A percentile compares a stretch with the other conserved stretches of the same genome.
These are phyloP conservation scores for Psittacara wagleri DNA, from an alignment of 2,113 vertebrate genomes.

Conservation along the genomic window DNA sequence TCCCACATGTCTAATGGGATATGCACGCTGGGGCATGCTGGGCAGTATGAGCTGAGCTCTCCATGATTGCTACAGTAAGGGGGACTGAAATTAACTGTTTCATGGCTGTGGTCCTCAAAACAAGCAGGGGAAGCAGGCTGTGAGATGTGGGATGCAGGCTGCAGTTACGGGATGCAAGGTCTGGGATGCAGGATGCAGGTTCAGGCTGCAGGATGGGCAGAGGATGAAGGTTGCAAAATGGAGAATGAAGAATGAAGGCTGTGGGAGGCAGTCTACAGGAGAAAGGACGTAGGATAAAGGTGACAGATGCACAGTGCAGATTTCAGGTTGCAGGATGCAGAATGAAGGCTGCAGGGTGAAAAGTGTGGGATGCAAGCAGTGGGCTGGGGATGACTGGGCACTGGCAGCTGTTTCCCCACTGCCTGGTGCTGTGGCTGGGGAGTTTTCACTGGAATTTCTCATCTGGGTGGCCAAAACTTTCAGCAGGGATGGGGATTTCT, in stretches of 20 bases:
- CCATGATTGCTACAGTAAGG: background rate
- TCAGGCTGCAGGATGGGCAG: background rate
- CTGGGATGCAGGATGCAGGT: background rate
- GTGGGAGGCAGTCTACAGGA: background rate
- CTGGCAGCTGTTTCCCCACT: background rate
- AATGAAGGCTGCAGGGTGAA: background rate
- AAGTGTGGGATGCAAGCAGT: fast-evolving
- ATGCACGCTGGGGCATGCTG: background rate
- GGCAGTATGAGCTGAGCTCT: background rate
- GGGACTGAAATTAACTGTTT: background rate
- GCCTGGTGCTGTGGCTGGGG: background rate
- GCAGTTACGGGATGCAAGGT: background rate
- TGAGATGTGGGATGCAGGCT: background rate
- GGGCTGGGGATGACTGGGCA: background rate
- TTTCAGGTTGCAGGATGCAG: too few relatives aligned
- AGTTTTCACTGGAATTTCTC: slow-evolving; percentile 17
- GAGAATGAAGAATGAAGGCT: background rate
- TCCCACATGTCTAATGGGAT: background rate
- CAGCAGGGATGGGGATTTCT: background rate
- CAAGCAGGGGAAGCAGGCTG: background rate
- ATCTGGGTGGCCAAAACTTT: background rate
- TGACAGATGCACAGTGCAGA: background rate
- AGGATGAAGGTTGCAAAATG: background rate
- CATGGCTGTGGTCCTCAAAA: background rate
- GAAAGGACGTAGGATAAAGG: background rate